Percentiles rank a stretch among this genome's conserved stretches.
Evolutionary conservation across 23 tunicate genomes (phyloP).

Genomic region (Trididemnum nubilum): DNA sequence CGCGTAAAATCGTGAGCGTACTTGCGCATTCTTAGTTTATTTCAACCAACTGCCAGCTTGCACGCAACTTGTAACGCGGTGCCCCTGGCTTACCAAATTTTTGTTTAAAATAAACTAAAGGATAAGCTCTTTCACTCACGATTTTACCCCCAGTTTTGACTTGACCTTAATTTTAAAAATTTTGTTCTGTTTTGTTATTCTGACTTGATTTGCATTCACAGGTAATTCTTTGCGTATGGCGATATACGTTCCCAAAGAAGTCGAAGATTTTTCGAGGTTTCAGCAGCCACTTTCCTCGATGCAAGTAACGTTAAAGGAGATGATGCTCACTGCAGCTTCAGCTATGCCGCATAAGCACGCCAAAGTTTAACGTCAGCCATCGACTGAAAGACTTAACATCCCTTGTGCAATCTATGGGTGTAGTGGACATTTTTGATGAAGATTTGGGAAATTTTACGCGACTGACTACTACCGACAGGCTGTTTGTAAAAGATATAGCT

Average conservation of each 20-base stretch:
- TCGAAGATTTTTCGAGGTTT: slow-evolving; percentile 39
- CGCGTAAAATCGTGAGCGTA: too few relatives aligned
- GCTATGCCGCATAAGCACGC: slow-evolving; percentile 39
- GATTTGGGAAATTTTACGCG: slow-evolving; percentile 49
- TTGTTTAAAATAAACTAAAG: too few relatives aligned
- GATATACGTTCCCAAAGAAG: slow-evolving; percentile 36
- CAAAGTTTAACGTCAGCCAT: slow-evolving; percentile 60
- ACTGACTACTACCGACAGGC: slow-evolving; percentile 33
- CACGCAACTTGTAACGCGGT: too few relatives aligned
- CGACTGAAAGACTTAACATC: slow-evolving; percentile 15
- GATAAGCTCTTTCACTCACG: too few relatives aligned
- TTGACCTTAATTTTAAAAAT: too few relatives aligned
- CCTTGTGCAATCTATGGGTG: slow-evolving; percentile 43
- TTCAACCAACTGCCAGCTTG: too few relatives aligned
- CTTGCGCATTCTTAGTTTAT: too few relatives aligned
- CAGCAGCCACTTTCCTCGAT: not conserved
- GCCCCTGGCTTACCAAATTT: too few relatives aligned
- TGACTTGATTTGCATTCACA: too few relatives aligned
- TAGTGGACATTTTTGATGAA: slow-evolving; percentile 51
- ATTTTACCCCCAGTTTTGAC: too few relatives aligned
- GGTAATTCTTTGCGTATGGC: slow-evolving; percentile 46
- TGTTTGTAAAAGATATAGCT: slow-evolving; percentile 48
- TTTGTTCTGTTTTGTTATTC: too few relatives aligned
- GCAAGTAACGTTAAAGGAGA: not conserved
- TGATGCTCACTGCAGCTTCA: not conserved